These are phyloP conservation scores for Campaea margaritaria DNA, from an alignment of 2,888 invertebrate genomes.

Conservation along the genomic window DNA sequence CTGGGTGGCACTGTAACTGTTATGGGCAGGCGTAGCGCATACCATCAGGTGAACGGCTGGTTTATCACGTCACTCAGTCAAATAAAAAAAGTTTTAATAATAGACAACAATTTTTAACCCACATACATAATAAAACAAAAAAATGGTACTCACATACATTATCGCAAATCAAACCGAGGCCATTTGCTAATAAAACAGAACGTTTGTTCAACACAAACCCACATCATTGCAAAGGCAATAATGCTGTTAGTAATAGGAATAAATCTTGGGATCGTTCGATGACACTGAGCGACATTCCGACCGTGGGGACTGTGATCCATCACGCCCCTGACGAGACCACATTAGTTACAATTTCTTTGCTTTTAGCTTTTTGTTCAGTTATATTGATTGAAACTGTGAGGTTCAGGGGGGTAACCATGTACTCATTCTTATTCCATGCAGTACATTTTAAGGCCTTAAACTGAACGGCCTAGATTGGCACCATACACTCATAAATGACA, in stretches of 20 bases:
- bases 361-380: conserved; percentile 42
- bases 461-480: too few species aligned
- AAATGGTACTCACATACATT: conserved; percentile 5
- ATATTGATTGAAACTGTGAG: conserved; percentile 50
- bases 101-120: too few species aligned
- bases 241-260: conserved; percentile 43
- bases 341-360: conserved; percentile 55
- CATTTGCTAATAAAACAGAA: conserved; percentile 21
- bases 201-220: conserved; percentile 23
- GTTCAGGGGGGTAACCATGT: too few species aligned
- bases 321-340: conserved; percentile 51
- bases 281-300: conserved; percentile 59
- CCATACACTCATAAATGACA: too few species aligned
- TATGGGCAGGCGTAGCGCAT: too few species aligned
- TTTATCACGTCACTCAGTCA: too few species aligned
- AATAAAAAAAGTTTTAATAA: too few species aligned
- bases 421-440: too few species aligned
- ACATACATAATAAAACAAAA: not conserved
- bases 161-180: conserved; percentile 13
- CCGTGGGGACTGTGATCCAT: conserved; percentile 59
- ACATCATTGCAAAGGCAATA: conserved; percentile 35
- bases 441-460: too few species aligned
- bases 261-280: conserved; percentile 46
- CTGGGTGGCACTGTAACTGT: too few species aligned
- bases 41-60: too few species aligned